Evolutionary conservation across 2,113 vertebrate genomes (phyloP), one percentile per base, ranked within the genome.

Genomic region (Ageneiosus marmoratus): DNA sequence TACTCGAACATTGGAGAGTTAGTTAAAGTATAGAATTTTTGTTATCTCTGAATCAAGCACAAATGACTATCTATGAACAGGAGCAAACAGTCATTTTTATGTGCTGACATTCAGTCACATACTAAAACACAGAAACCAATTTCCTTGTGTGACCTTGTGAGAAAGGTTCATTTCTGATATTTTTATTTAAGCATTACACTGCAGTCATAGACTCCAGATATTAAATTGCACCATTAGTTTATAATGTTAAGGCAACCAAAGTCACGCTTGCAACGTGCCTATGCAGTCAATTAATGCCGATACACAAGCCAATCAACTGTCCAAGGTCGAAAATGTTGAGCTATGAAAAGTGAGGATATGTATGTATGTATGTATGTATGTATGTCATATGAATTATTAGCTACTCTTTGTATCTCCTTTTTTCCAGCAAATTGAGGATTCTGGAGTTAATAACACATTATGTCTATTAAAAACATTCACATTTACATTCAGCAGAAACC

Each of bases 211-310:
- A 77, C 37, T 44, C 34, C 55, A 78, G 37, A 27, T 10, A 1
- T 53, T 37, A 34, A 53, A 76, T 76, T 4, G 48, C 27, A 70
- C n/a, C 51, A 18, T 41, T 29, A 51, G 62, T 80, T 74, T 67
- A 29, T 20, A 79, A 80, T 83, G 50, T 22, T 29, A 32, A 58
- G 22, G 34, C 53, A 27, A 48, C 46, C 65, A 76, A 62, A 62
- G 81, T 77, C 70, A 80, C 24, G 12, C 58, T n/a, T 46, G 51
- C 67, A 13, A 58, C 37, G 72, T 11, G 65, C 46, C 29, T 56
- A 48, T 16, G 50, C 72, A 72, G 76, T 73, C 41, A 62, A 58
- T 77, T 86, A 83, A 80, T 80, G 79, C 79, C 27, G 12, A 44
- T 60, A 46, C 55, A 46, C 76, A 78, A 78, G 24, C 53, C 32